Percentiles rank a stretch among this genome's conserved stretches.
Conservation (phyloP, 2,888 invertebrate genomes). For the Nephrocerus scutellatus region DNA sequence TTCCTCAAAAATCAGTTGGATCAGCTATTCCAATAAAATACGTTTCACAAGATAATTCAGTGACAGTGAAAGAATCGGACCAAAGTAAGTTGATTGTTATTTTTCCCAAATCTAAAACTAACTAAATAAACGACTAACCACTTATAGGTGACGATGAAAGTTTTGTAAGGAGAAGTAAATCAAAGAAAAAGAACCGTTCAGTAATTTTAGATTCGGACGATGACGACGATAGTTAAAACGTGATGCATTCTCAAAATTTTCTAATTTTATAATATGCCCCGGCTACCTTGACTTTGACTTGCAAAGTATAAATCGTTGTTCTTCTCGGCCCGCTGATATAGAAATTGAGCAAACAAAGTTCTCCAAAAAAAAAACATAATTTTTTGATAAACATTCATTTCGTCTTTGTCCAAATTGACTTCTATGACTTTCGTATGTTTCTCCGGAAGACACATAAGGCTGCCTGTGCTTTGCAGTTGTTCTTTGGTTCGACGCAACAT, state of each 20-base stretch:
- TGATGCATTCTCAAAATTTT: too few species aligned
- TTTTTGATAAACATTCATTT: slow-evolving; percentile 72
- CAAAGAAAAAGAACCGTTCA: slow-evolving; percentile 9
- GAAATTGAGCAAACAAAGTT: slow-evolving; percentile 67
- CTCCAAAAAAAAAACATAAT: slow-evolving; percentile 64
- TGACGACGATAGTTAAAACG: slow-evolving; percentile 29
- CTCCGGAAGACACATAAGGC: slow-evolving; percentile 57
- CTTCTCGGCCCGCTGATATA: slow-evolving; percentile 68
- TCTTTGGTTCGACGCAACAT: slow-evolving; percentile 83
- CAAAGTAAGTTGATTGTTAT: too few species aligned
- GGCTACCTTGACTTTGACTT: too few species aligned
- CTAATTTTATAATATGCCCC: too few species aligned
- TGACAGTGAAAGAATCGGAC: too few species aligned
- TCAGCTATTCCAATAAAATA: too few species aligned
- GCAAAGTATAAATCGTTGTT: slow-evolving; percentile 47
- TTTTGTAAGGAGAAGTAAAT: slow-evolving; percentile 1
- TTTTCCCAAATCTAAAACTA: too few species aligned
- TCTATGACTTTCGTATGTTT: slow-evolving; percentile 53
- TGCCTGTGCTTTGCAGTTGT: slow-evolving; percentile 62
- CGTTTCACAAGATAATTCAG: too few species aligned
- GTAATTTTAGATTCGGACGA: slow-evolving; percentile 24
- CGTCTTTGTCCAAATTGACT: slow-evolving; percentile 61
- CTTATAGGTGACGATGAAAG: slow-evolving; percentile 15
- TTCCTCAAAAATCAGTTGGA: neutral
- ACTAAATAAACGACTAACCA: too few species aligned